Conservation (phyloP, 2,797 vertebrate species). For the Squalus acanthias region DNA sequence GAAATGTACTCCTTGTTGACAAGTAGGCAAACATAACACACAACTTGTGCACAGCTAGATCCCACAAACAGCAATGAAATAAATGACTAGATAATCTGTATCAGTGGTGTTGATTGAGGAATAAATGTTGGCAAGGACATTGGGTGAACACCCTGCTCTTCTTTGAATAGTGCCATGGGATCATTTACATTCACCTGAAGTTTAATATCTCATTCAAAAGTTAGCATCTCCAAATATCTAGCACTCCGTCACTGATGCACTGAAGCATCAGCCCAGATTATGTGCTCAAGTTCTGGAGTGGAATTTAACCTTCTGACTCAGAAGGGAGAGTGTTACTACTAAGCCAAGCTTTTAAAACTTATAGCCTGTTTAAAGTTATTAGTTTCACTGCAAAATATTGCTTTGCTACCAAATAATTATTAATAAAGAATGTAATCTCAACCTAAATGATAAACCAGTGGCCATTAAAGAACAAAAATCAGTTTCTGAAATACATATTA, state of each 20-base stretch:
- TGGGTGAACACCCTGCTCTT: too few relatives aligned
- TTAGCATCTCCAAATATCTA: background rate
- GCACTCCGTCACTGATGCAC: background rate
- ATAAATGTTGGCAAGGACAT: too few relatives aligned
- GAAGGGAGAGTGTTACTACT: background rate
- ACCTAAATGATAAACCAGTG: background rate
- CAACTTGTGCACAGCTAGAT: too few relatives aligned
- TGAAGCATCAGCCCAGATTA: background rate
- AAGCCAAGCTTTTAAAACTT: background rate
- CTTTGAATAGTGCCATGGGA: too few relatives aligned
- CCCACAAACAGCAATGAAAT: too few relatives aligned
- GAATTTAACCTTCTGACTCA: background rate
- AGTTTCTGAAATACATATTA: background rate
- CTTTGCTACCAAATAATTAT: background rate
- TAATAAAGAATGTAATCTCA: background rate
- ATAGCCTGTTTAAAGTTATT: background rate
- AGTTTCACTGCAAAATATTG: background rate
- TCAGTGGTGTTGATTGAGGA: too few relatives aligned
- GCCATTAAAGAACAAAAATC: too few relatives aligned
- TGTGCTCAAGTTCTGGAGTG: background rate
- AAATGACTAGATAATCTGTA: too few relatives aligned
- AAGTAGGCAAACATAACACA: too few relatives aligned
- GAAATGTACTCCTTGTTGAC: too few relatives aligned
- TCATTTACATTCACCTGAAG: too few relatives aligned
- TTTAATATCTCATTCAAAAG: background rate